These are phyloP conservation scores for human DNA, from an alignment of 2,113 vertebrate genomes.

Conservation along the genomic window GRCh38 chr3:172879001-172879500, in stretches of 20 bases:
- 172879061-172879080: background rate
- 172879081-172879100: background rate
- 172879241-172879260: background rate
- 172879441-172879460: no score
- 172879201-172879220: background rate
- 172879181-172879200: accelerated
- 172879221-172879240: background rate
- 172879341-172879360: background rate
- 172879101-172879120: background rate
- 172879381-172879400: no score
- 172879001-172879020: background rate
- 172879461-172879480: no score
- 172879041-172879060: slow-evolving; percentile 5
- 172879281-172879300: background rate
- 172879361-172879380: background rate
- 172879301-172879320: background rate
- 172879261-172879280: background rate
- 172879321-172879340: background rate
- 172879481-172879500: no score
- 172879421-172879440: no score
- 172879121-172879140: background rate
- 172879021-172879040: slow-evolving; percentile 11
- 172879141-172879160: background rate
- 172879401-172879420: no score
- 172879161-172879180: background rate